A percentile compares a stretch with the other conserved stretches of the same genome.
Conservation (phyloP, 2,797 vertebrate genomes). For the Pseudochaenichthys georgianus region DNA sequence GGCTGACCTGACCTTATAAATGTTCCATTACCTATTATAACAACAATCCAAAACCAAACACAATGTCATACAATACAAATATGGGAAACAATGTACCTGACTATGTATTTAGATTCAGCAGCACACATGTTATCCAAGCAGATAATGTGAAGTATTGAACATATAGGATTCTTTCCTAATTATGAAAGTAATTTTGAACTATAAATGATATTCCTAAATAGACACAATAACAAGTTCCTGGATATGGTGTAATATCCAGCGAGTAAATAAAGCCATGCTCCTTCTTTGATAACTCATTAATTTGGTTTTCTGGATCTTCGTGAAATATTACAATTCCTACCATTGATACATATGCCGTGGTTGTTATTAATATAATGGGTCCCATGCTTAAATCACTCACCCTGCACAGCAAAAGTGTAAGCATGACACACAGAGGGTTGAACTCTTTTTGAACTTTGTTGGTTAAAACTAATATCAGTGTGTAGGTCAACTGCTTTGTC, state of each 20-base stretch:
- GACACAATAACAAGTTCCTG: not conserved
- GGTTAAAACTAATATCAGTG: not conserved
- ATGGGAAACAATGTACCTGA: accelerated
- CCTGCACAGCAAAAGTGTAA: not conserved
- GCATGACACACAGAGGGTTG: no score
- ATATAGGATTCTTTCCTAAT: not conserved
- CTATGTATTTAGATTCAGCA: not conserved
- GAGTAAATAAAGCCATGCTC: not conserved
- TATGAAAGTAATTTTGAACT: not conserved
- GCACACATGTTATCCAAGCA: not conserved
- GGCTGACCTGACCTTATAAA: conserved; percentile 39
- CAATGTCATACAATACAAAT: not conserved
- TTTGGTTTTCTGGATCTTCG: no score
- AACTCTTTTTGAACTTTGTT: not conserved
- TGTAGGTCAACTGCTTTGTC: conserved; percentile 38
- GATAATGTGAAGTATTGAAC: not conserved
- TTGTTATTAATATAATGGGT: no score
- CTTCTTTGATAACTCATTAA: not conserved
- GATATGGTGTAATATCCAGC: not conserved
- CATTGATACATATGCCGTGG: no score
- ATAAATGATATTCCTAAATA: not conserved
- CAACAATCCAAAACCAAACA: not conserved
- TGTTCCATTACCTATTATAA: not conserved
- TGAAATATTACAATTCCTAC: no score
- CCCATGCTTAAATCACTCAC: no score